phyloP scores from a whole-genome alignment of 2,888 invertebrate species.

The Agonopterix alstromeriana region DNA sequence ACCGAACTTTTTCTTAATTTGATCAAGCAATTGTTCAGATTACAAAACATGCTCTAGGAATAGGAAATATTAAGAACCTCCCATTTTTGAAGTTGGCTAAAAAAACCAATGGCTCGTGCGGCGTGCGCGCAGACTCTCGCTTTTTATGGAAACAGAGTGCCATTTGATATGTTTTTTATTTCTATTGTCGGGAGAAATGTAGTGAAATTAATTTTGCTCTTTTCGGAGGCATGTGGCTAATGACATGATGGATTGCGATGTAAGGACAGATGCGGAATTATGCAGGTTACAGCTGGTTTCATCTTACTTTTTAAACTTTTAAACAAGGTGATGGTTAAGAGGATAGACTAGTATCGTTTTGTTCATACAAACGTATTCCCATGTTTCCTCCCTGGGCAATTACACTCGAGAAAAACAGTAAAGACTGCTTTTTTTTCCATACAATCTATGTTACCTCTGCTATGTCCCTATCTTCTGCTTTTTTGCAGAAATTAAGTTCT shows the following conservation, averaged over 20 bases:
- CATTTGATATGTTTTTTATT: slow-evolving; percentile 30
- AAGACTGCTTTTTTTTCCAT: no score
- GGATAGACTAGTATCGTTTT: no score
- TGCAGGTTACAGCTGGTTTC: slow-evolving; percentile 15
- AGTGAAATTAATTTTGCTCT: slow-evolving; percentile 51
- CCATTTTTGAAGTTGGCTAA: slow-evolving; percentile 12
- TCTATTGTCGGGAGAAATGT: slow-evolving; percentile 43
- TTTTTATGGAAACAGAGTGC: slow-evolving; percentile 56
- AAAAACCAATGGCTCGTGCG: slow-evolving; percentile 61
- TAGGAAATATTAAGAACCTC: slow-evolving; percentile 10
- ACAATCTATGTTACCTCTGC: no score
- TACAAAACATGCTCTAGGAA: slow-evolving; percentile 39
- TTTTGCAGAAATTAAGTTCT: no score
- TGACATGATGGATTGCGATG: slow-evolving; percentile 34
- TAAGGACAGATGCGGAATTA: slow-evolving; percentile 31
- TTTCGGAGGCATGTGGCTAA: slow-evolving; percentile 45
- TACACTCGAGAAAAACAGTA: no score
- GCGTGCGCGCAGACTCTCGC: slow-evolving; percentile 39
- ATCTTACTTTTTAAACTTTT: no score
- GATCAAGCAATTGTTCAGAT: slow-evolving; percentile 61
- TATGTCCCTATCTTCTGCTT: no score
- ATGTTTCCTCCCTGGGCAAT: no score
- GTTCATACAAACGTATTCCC: no score
- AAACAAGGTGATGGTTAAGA: no score
- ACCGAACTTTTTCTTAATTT: slow-evolving; percentile 57